Base-by-base conservation (phyloP, 2,888 invertebrate species). In the Sabatieria punctata region DNA sequence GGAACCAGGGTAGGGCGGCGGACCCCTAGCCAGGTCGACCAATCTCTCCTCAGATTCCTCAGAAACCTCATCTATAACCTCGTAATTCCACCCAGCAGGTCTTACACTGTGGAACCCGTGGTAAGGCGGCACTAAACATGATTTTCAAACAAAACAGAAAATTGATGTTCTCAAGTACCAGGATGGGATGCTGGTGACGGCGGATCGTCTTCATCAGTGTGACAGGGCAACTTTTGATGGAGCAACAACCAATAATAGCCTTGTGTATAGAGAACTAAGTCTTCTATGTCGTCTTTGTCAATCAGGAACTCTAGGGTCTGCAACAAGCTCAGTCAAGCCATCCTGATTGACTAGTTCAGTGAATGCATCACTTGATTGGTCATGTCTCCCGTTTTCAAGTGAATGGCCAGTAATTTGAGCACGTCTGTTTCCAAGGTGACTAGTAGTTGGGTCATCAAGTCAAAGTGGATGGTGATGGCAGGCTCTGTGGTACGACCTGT, bases 221-320 rank as follows among this genome's bases (percentile, higher is more conserved):
- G 30, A 25, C 46, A 46, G 4, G 24, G 48, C 13, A 48, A 33
- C 18, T 36, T 21, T 13, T 27, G 35, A 1, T 46, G 40, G 4
- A 41, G 30, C 27, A 30, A 36, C 18, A 66, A 55, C 6, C 54
- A 52, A 48, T 58, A 64, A 49, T 67, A 67, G 1, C 66, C 66
- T 43, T 63, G 63, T 22, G 68, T 61, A 55, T 65, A 63, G 23
- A 61, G 57, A 21, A 67, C 59, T 51, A 70, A 61, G 50, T 69
- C 68, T 46, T 63, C 61, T 3, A 64, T 58, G 48, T 69, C 69
- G 41, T 66, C 66, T 37, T 61, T 64, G 43, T 60, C 60, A 22
- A 70, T 65, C 27, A 68, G 49, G 25, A 70, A 60, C 37, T 61
- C 58, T 54, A 64, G 49, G 1, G 55, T 55, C 53, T 54, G 36